Conservation (phyloP, 2,113 vertebrate genomes). For the Pyrgilauda ruficollis region DNA sequence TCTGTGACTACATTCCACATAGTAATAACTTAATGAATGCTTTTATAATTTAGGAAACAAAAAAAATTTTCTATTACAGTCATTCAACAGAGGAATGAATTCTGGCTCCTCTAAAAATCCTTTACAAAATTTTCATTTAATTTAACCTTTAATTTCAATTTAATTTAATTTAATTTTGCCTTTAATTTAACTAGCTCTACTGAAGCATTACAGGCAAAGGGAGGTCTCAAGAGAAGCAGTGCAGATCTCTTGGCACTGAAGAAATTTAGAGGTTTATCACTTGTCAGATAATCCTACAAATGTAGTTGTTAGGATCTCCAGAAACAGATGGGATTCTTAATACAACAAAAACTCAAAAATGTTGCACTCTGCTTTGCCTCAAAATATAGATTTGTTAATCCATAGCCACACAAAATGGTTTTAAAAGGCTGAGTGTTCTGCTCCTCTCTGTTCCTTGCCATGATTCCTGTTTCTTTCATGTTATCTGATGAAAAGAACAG, state of each 20-base stretch:
- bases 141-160: not conserved
- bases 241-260: not conserved
- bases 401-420: not conserved
- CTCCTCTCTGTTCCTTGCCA: not conserved
- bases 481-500: not conserved
- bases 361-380: not conserved
- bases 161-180: not conserved
- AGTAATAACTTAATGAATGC: not conserved
- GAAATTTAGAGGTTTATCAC: not conserved
- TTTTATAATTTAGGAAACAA: not conserved
- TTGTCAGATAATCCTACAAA: not conserved
- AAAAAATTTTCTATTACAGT: not conserved
- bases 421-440: not conserved
- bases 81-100: not conserved
- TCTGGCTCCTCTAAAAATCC: not conserved
- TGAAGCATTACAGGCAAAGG: not conserved
- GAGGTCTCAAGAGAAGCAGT: not conserved
- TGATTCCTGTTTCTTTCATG: not conserved
- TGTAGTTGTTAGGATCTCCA: not conserved
- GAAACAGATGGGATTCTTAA: not conserved
- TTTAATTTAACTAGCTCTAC: not conserved
- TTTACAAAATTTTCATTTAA: not conserved
- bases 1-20: not conserved
- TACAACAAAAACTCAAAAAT: not conserved
- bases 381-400: not conserved